These are phyloP conservation scores for Typhlichthys eigenmanni DNA, from an alignment of 2,797 vertebrate species.

Conservation along the genomic window DNA sequence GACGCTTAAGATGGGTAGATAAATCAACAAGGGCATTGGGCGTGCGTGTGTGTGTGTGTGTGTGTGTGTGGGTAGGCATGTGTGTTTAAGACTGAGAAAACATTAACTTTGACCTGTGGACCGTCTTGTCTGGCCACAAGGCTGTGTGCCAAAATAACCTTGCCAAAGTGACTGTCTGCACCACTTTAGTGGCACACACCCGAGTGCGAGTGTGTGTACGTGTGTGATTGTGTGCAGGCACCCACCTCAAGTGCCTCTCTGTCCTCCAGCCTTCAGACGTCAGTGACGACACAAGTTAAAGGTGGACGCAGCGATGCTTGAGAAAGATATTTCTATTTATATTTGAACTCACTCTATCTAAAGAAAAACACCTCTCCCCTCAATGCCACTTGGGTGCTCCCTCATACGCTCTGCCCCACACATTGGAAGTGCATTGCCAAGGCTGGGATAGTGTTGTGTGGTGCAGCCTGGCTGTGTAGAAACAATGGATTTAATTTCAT, in stretches of 20 bases:
- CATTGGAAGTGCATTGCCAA: too few species aligned
- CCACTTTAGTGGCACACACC: conserved; percentile 1
- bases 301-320: conserved; percentile 16
- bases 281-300: conserved; percentile 30
- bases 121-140: conserved; percentile 16
- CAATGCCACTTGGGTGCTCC: too few species aligned
- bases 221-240: conserved; percentile 18
- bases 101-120: conserved; percentile 23
- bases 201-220: too few species aligned
- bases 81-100: neutral
- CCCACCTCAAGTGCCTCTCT: conserved; percentile 38
- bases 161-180: conserved; percentile 9
- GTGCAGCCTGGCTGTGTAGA: too few species aligned
- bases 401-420: too few species aligned
- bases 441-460: too few species aligned
- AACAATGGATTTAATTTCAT: too few species aligned
- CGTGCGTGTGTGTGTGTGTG: neutral
- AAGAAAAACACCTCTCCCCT: too few species aligned
- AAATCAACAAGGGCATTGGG: conserved; percentile 23
- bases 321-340: too few species aligned
- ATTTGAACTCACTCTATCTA: too few species aligned
- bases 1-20: neutral
- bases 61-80: neutral
- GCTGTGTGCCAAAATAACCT: conserved; percentile 5
- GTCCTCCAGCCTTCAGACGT: conserved; percentile 56